Evolutionary conservation across 1,140 invertebrate genomes (phyloP).

Genomic region (Drosophila kurseongensis): DNA sequence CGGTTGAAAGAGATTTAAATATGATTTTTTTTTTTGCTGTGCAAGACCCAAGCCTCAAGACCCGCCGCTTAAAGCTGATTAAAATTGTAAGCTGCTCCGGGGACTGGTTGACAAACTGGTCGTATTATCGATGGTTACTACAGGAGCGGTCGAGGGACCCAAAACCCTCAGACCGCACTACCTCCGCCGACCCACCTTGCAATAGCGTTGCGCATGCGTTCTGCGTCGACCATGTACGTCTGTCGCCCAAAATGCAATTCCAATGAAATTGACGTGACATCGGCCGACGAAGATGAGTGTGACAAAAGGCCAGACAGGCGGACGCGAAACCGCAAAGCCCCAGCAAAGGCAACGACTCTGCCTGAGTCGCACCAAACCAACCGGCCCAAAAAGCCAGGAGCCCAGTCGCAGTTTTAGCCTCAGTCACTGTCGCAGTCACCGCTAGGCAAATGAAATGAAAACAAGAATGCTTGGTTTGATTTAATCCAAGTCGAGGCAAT

Average conservation of each 20-base stretch:
- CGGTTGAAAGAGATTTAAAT: background rate
- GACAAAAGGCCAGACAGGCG: conserved; percentile 70
- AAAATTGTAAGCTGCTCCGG: conserved; percentile 72
- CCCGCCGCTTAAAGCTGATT: conserved; percentile 69
- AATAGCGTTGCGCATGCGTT: conserved; percentile 65
- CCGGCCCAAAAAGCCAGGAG: conserved; percentile 15
- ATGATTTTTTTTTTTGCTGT: conserved; percentile 16
- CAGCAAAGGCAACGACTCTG: conserved; percentile 29
- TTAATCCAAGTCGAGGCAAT: background rate
- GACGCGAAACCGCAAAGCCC: conserved; percentile 55
- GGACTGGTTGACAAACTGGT: conserved; percentile 77
- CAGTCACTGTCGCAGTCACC: conserved; percentile 18
- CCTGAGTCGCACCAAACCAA: conserved; percentile 8
- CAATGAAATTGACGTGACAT: conserved; percentile 76
- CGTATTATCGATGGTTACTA: conserved; percentile 7
- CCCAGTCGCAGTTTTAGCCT: conserved; percentile 17
- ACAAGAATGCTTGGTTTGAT: conserved; percentile 28
- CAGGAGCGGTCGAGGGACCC: conserved; percentile 17
- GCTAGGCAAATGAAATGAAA: conserved; percentile 51
- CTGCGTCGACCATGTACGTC: conserved; percentile 16
- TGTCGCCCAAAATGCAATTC: conserved; percentile 71
- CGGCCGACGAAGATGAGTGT: conserved; percentile 74
- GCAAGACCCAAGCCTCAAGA: conserved; percentile 12
- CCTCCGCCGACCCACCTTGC: background rate
- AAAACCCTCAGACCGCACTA: conserved; percentile 5